Evolutionary conservation across 2,113 vertebrate genomes (phyloP).

Genomic region (Martes martes): DNA sequence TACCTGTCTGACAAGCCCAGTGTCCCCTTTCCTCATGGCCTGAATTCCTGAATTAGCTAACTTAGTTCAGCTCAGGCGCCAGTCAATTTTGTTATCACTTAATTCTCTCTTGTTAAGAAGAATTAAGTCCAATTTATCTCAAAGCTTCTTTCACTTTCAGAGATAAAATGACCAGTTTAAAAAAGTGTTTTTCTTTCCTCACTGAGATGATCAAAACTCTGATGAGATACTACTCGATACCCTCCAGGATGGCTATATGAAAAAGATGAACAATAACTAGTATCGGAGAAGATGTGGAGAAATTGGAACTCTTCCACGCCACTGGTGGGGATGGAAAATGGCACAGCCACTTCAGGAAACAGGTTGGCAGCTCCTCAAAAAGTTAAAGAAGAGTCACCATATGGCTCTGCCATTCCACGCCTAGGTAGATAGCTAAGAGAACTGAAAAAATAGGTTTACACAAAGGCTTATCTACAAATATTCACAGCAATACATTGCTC

Average conservation of each 20-base stretch:
- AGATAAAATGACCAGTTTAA: neutral
- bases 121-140: slow-evolving; percentile 22
- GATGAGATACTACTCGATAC: neutral
- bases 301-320: neutral
- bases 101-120: slow-evolving; percentile 19
- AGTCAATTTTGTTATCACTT: neutral
- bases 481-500: neutral
- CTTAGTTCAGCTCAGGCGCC: neutral
- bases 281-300: neutral
- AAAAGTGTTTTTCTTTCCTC: neutral
- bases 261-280: neutral
- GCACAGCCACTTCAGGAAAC: neutral
- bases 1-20: neutral
- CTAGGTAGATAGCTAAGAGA: neutral
- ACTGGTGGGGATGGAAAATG: neutral
- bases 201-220: neutral
- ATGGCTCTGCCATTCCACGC: neutral
- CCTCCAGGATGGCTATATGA: neutral
- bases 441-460: neutral
- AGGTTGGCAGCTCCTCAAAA: neutral
- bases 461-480: neutral
- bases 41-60: neutral
- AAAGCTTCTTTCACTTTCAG: neutral
- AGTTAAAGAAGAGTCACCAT: neutral
- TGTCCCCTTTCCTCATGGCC: neutral